These are phyloP conservation scores for Rhea pennata DNA, from an alignment of 2,113 vertebrate species.

Conservation along the genomic window DNA sequence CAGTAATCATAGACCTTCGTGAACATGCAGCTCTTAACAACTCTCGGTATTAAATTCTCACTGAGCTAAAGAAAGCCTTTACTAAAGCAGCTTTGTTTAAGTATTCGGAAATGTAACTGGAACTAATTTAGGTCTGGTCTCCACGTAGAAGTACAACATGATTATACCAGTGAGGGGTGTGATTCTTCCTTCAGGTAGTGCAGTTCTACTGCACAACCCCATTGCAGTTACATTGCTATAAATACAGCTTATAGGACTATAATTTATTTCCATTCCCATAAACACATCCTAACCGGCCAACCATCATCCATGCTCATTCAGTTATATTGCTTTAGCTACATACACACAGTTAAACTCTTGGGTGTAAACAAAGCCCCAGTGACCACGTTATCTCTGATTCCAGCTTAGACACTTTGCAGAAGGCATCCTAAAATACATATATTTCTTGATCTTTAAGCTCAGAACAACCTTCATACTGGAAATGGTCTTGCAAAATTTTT, in stretches of 20 bases:
- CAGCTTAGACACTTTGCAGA: neutral
- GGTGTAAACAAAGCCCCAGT: neutral
- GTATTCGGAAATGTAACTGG: conserved; percentile 27
- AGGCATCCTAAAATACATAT: neutral
- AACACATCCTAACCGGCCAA: conserved; percentile 2
- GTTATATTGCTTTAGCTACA: neutral
- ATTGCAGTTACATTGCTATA: neutral
- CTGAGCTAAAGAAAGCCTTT: neutral
- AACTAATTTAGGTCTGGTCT: conserved; percentile 21
- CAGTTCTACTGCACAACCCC: neutral
- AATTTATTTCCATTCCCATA: conserved; percentile 33
- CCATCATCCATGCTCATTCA: fast-evolving
- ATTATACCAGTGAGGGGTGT: conserved; percentile 23
- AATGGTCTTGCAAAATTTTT: neutral
- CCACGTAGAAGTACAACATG: neutral
- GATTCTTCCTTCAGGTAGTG: conserved; percentile 1
- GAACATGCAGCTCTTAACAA: neutral
- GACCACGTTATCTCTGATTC: neutral
- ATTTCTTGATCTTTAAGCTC: neutral
- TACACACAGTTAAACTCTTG: neutral
- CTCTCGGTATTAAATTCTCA: neutral
- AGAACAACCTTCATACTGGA: neutral
- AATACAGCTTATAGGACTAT: neutral
- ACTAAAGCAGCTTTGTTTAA: neutral
- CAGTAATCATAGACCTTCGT: neutral